Conservation (phyloP, 2,113 vertebrate genomes). For the Scophthalmus maximus region DNA sequence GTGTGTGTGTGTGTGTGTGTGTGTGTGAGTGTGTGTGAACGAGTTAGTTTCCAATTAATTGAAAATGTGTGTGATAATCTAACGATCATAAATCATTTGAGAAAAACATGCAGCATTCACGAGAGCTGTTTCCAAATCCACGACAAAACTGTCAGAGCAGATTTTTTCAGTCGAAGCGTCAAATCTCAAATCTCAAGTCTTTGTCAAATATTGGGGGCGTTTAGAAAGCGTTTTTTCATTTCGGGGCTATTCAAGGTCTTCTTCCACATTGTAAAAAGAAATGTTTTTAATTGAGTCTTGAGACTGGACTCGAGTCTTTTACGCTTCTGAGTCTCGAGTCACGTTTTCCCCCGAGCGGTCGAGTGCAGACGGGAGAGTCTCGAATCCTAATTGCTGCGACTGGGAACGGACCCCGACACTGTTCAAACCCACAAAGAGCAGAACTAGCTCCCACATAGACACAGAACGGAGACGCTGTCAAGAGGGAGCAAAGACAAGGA, state of each 20-base stretch:
- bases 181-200: not conserved
- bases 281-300: not conserved
- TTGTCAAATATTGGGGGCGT: not conserved
- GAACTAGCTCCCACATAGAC: not conserved
- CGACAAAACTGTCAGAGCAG: not conserved
- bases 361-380: not conserved
- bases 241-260: not conserved
- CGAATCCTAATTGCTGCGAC: not conserved
- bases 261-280: not conserved
- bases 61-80: too few relatives aligned
- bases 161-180: not conserved
- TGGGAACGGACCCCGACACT: not conserved
- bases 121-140: not conserved
- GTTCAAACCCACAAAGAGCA: not conserved
- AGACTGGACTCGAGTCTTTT: not conserved
- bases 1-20: too few relatives aligned
- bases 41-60: too few relatives aligned
- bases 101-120: too few relatives aligned
- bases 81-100: too few relatives aligned
- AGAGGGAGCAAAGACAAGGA: not conserved
- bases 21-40: too few relatives aligned
- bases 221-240: not conserved
- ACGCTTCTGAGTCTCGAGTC: not conserved
- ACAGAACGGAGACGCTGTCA: not conserved
- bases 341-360: not conserved